These are phyloP conservation scores for Dreissena rostriformis DNA, from an alignment of 1,140 invertebrate species.

Conservation along the genomic window DNA sequence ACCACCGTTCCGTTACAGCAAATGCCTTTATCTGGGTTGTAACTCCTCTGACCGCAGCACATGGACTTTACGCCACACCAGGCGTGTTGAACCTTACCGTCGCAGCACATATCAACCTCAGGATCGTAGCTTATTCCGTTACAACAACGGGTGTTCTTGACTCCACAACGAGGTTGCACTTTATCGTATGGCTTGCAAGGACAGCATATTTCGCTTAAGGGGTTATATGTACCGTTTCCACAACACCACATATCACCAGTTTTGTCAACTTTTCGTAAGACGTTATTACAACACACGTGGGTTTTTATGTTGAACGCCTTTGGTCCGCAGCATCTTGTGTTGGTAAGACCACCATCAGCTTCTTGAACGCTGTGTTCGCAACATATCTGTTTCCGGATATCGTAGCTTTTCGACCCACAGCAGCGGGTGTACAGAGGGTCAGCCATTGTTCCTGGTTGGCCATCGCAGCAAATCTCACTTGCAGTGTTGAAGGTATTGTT, in stretches of 20 bases:
- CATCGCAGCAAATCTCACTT: slow-evolving; percentile 21
- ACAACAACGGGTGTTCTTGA: slow-evolving; percentile 12
- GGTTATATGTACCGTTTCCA: slow-evolving; percentile 30
- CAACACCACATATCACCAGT: slow-evolving; percentile 17
- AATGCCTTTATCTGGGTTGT: slow-evolving; percentile 42
- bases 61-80: slow-evolving; percentile 22
- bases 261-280: background rate
- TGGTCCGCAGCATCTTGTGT: slow-evolving; percentile 21
- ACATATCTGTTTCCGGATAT: slow-evolving; percentile 1
- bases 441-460: background rate
- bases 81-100: slow-evolving; percentile 18
- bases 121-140: slow-evolving; percentile 24
- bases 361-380: background rate
- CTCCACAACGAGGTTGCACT: background rate
- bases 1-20: slow-evolving; percentile 38
- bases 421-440: slow-evolving; percentile 9
- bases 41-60: slow-evolving; percentile 40
- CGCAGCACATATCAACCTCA: slow-evolving; percentile 26
- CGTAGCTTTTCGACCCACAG: slow-evolving; percentile 19
- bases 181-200: background rate
- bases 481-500: slow-evolving; percentile 20
- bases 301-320: slow-evolving; percentile 7
- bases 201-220: slow-evolving; percentile 23
- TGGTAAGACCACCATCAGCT: background rate
- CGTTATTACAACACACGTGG: slow-evolving; percentile 17